Conservation (phyloP, 2,888 invertebrate genomes). For the Thysanoteuthis rhombus region DNA sequence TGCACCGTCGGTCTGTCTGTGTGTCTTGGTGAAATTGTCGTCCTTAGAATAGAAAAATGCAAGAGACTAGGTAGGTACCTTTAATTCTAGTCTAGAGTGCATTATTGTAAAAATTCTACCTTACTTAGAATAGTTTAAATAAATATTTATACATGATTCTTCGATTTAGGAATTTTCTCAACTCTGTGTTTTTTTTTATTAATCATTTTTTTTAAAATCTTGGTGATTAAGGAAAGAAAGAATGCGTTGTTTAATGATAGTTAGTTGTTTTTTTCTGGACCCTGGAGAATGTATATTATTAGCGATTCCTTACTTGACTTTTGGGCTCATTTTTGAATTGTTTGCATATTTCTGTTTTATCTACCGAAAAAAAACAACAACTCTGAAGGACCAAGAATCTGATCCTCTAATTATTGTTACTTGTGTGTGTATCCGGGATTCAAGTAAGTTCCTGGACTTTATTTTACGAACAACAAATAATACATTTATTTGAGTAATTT, state of each 20-base stretch:
- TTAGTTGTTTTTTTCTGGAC: too few relatives aligned
- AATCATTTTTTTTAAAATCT: neutral
- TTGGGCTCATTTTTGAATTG: too few relatives aligned
- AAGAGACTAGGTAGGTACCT: neutral
- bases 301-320: too few relatives aligned
- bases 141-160: neutral
- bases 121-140: neutral
- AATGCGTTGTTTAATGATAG: neutral
- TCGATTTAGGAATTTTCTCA: neutral
- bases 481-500: too few relatives aligned
- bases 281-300: too few relatives aligned
- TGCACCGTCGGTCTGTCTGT: neutral
- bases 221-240: neutral
- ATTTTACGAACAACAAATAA: too few relatives aligned
- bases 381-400: too few relatives aligned
- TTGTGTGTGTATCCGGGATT: too few relatives aligned
- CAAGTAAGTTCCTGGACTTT: too few relatives aligned
- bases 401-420: too few relatives aligned
- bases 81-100: neutral
- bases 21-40: neutral
- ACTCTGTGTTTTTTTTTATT: neutral
- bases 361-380: too few relatives aligned
- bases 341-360: too few relatives aligned
- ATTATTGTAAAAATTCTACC: neutral
- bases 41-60: constrained; percentile 12